These are phyloP conservation scores for Pseudococcus jackbeardsleyi DNA, from an alignment of 2,888 invertebrate species.

Conservation along the genomic window DNA sequence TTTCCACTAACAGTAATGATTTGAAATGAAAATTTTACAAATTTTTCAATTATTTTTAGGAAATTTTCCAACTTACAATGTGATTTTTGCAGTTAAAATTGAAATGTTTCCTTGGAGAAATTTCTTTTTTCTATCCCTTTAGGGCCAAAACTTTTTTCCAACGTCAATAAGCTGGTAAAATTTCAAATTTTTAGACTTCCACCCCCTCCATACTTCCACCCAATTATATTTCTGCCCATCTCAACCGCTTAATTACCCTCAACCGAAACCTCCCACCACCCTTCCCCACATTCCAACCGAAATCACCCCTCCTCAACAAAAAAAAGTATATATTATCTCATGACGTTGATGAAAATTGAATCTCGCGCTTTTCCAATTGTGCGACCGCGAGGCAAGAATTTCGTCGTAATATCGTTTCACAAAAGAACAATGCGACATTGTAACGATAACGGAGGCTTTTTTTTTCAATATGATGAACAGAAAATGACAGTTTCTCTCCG, in stretches of 20 bases:
- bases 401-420: constrained; percentile 46
- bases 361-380: constrained; percentile 20
- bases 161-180: too few relatives aligned
- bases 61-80: too few relatives aligned
- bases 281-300: not conserved
- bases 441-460: constrained; percentile 39
- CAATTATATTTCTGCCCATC: too few relatives aligned
- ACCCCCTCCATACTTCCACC: too few relatives aligned
- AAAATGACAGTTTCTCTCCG: constrained; percentile 58
- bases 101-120: too few relatives aligned
- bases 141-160: too few relatives aligned
- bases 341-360: constrained; percentile 61
- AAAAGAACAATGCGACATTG: constrained; percentile 60
- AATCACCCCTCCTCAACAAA: not conserved
- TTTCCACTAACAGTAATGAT: too few relatives aligned
- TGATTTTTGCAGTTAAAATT: too few relatives aligned
- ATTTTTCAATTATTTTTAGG: too few relatives aligned
- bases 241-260: not conserved
- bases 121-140: too few relatives aligned
- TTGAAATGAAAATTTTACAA: too few relatives aligned
- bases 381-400: constrained; percentile 43
- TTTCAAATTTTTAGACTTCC: too few relatives aligned
- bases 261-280: not conserved
- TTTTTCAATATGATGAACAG: constrained; percentile 61
- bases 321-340: constrained; percentile 43